Evolutionary conservation across 1,140 invertebrate genomes (phyloP).

Genomic region (Diachasma alloeum): DNA sequence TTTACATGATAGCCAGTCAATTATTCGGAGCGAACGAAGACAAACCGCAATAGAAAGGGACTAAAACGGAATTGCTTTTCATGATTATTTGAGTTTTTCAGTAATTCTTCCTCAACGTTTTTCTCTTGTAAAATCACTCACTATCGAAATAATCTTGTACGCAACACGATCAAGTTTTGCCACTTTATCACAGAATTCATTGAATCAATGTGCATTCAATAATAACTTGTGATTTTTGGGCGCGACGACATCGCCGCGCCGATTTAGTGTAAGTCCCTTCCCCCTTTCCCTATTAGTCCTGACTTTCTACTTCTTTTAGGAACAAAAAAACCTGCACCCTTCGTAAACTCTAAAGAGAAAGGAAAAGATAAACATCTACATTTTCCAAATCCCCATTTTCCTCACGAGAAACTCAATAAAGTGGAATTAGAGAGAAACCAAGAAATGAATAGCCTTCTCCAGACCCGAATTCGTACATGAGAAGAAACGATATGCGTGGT

Average conservation of each 20-base stretch:
- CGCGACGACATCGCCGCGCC: conserved; percentile 34
- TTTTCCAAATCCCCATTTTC: not conserved
- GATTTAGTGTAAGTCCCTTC: conserved; percentile 7
- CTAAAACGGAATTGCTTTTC: too few relatives aligned
- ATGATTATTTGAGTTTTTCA: not conserved
- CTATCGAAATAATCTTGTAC: not conserved
- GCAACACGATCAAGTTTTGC: not conserved
- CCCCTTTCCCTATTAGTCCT: not conserved
- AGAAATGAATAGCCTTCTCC: not conserved
- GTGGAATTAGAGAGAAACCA: not conserved
- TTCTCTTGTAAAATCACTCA: too few relatives aligned
- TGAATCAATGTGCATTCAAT: not conserved
- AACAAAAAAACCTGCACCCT: conserved; percentile 25
- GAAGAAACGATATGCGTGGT: not conserved
- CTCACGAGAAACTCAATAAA: not conserved
- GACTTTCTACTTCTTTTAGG: conserved; percentile 1
- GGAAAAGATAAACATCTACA: not conserved
- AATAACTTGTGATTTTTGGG: conserved; percentile 19
- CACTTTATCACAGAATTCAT: not conserved
- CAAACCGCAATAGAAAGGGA: too few relatives aligned
- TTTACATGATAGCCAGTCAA: too few relatives aligned
- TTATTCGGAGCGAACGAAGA: too few relatives aligned
- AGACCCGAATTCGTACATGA: not conserved
- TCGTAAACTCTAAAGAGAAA: not conserved
- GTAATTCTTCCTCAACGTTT: not conserved